These are phyloP conservation scores for Dysdera silvatica DNA, from an alignment of 1,140 invertebrate genomes.

Conservation along the genomic window DNA sequence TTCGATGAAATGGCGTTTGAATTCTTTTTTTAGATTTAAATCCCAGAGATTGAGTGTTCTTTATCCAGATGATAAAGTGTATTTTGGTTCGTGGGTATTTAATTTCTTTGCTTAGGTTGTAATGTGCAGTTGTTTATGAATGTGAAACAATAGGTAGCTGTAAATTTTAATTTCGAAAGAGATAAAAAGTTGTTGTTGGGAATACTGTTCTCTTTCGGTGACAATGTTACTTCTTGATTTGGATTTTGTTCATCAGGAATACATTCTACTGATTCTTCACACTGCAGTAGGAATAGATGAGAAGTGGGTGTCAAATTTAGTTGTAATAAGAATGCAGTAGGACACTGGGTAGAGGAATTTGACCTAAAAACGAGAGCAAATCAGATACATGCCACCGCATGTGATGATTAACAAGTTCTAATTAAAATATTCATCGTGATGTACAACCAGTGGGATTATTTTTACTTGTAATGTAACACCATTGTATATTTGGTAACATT, in stretches of 20 bases:
- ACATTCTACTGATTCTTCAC: too few species aligned
- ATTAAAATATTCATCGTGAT: too few species aligned
- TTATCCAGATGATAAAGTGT: neutral
- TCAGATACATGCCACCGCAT: too few species aligned
- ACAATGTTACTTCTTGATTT: neutral
- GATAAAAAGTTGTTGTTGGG: constrained; percentile 4
- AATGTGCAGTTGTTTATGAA: constrained; percentile 4
- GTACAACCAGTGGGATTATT: constrained; percentile 3
- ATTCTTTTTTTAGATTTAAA: neutral
- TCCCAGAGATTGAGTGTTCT: neutral
- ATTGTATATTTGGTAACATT: neutral
- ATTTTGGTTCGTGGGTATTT: neutral
- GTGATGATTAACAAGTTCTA: too few species aligned
- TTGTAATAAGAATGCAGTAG: neutral
- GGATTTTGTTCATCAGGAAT: neutral
- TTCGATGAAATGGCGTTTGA: constrained; percentile 9
- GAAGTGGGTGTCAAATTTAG: too few species aligned
- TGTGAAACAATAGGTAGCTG: neutral
- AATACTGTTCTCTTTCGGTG: neutral
- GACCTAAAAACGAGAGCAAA: too few species aligned
- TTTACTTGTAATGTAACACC: constrained; percentile 4
- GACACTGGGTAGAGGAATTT: too few species aligned
- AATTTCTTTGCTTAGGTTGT: neutral
- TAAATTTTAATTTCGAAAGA: neutral
- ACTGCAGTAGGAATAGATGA: too few species aligned